A percentile compares a stretch with the other conserved stretches of the same genome.
Evolutionary conservation across 1,140 invertebrate genomes (phyloP).

Genomic region (Drosophila rhopaloa): DNA sequence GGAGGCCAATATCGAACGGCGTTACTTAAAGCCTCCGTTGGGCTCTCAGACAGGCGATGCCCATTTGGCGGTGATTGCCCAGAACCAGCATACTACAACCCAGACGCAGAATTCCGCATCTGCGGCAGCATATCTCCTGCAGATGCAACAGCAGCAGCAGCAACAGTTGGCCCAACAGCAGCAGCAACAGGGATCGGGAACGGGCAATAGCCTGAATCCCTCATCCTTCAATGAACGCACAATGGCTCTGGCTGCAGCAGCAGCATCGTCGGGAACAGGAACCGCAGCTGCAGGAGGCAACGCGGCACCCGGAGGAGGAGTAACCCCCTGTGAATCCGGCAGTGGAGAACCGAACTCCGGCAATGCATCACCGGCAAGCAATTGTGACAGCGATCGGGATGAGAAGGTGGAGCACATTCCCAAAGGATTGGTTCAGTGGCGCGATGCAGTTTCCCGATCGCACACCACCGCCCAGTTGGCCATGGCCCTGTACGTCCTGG

Average conservation of each 20-base stretch:
- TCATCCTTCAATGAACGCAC: slow-evolving; percentile 77
- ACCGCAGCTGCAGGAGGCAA: background rate
- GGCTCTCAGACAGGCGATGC: slow-evolving; percentile 86
- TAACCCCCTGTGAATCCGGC: slow-evolving; percentile 15
- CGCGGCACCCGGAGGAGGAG: slow-evolving; percentile 1
- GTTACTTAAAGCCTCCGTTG: slow-evolving; percentile 97
- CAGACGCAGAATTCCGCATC: slow-evolving; percentile 80
- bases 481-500: slow-evolving; percentile 95
- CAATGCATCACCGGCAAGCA: slow-evolving; percentile 74
- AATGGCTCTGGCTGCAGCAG: slow-evolving; percentile 76
- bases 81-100: slow-evolving; percentile 77
- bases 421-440: slow-evolving; percentile 93
- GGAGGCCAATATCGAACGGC: slow-evolving; percentile 95
- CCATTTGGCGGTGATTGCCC: slow-evolving; percentile 81
- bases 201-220: slow-evolving; percentile 57
- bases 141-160: slow-evolving; percentile 77
- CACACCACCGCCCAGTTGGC: slow-evolving; percentile 95
- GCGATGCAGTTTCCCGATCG: slow-evolving; percentile 92
- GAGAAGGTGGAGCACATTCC: slow-evolving; percentile 85
- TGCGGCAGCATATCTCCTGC: slow-evolving; percentile 70
- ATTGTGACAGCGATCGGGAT: slow-evolving; percentile 79
- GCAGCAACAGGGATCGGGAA: slow-evolving; percentile 54
- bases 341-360: slow-evolving; percentile 64
- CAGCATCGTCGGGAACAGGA: slow-evolving; percentile 37
- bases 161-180: slow-evolving; percentile 51